These are phyloP conservation scores for Thymelicus acteon DNA, from an alignment of 2,888 invertebrate genomes.

Conservation along the genomic window DNA sequence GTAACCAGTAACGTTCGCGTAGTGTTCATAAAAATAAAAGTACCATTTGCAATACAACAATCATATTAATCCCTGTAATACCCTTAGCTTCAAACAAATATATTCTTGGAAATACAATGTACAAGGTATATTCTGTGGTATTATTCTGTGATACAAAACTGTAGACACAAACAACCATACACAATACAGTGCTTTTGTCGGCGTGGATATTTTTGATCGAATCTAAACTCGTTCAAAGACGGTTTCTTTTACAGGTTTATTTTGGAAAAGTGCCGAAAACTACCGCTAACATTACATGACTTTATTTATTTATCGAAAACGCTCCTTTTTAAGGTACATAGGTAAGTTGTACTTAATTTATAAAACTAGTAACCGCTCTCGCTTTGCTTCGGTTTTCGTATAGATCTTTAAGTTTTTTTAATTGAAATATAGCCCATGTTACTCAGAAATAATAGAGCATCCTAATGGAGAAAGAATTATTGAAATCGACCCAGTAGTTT, in stretches of 20 bases:
- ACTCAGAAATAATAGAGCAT: too few relatives aligned
- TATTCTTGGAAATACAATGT: background rate
- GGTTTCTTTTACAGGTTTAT: background rate
- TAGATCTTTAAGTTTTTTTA: too few relatives aligned
- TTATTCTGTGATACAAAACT: background rate
- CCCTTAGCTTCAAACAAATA: slow-evolving; percentile 9
- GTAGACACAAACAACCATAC: background rate
- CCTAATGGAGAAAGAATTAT: too few relatives aligned
- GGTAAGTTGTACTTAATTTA: too few relatives aligned
- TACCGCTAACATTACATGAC: background rate
- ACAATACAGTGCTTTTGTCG: background rate
- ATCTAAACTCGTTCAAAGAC: background rate
- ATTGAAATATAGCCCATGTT: too few relatives aligned
- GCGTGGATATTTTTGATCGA: slow-evolving; percentile 1
- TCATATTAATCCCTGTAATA: slow-evolving; percentile 11
- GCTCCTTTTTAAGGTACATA: too few relatives aligned
- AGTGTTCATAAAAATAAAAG: slow-evolving; percentile 28
- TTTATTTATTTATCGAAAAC: too few relatives aligned
- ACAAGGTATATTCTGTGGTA: background rate
- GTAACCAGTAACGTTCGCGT: slow-evolving; percentile 19
- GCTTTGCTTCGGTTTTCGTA: too few relatives aligned
- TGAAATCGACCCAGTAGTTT: too few relatives aligned
- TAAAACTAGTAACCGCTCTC: too few relatives aligned
- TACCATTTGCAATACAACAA: slow-evolving; percentile 19
- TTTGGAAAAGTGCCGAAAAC: background rate